A percentile compares a stretch with the other conserved stretches of the same genome.
phyloP scores from a whole-genome alignment of 2,797 vertebrate genomes.

The Falco novaeseelandiae region DNA sequence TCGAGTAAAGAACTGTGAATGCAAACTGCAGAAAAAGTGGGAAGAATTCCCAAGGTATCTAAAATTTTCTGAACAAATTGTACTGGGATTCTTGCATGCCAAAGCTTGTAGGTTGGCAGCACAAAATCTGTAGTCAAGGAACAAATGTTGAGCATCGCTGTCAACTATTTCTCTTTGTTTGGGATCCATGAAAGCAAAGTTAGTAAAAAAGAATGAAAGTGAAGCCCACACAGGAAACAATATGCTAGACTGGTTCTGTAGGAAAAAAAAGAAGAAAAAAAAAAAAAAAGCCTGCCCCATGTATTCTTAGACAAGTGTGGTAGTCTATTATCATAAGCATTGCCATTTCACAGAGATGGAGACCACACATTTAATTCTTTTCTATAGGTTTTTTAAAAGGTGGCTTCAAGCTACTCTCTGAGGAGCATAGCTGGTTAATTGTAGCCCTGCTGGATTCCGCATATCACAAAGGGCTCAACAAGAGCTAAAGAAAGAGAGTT shows the following conservation, averaged over 20 bases:
- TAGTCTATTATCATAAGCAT: neutral
- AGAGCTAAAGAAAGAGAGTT: slow-evolving; percentile 70
- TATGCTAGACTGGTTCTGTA: neutral
- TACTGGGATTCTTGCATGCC: neutral
- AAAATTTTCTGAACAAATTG: neutral
- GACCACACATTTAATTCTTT: slow-evolving; percentile 55
- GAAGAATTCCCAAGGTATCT: neutral
- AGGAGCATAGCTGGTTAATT: slow-evolving; percentile 64
- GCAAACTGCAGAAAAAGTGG: neutral
- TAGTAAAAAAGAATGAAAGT: neutral
- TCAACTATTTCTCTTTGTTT: neutral
- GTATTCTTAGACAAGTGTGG: neutral
- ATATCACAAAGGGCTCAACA: slow-evolving; percentile 60
- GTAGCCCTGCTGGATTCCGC: slow-evolving; percentile 60
- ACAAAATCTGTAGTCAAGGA: neutral
- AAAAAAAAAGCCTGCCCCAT: neutral
- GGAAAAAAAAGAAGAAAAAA: neutral
- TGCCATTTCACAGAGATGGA: slow-evolving; percentile 8
- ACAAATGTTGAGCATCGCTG: neutral
- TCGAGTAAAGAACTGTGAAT: neutral
- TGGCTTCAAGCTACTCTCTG: slow-evolving; percentile 56
- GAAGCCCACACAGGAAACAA: neutral
- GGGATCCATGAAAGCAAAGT: neutral
- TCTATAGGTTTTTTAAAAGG: slow-evolving; percentile 46
- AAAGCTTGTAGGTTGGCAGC: neutral